phyloP scores from a whole-genome alignment of 1,140 invertebrate genomes.

The Caenorhabditis brenneri region DNA sequence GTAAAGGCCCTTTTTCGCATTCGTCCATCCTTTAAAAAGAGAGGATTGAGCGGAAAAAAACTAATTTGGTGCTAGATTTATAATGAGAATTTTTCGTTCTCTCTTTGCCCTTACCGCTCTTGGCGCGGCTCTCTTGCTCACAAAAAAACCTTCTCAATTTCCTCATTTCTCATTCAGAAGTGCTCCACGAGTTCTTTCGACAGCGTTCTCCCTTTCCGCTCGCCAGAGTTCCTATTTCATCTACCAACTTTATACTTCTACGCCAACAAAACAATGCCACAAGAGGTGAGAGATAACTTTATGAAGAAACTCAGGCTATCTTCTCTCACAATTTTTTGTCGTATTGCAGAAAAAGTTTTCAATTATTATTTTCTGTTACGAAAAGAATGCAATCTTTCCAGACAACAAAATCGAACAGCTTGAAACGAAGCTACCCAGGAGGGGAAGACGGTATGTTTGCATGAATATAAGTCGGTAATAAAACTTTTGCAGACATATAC shows the following conservation, averaged over 20 bases:
- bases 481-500: too few species aligned
- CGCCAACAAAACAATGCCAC: background rate
- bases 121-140: background rate
- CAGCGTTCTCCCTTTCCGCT: background rate
- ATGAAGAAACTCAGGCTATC: background rate
- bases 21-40: background rate
- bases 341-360: too few species aligned
- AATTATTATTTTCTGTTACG: too few species aligned
- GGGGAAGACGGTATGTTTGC: background rate
- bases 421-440: constrained; percentile 14
- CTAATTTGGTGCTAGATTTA: constrained; percentile 37
- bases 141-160: constrained; percentile 25
- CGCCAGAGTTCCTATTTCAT: background rate
- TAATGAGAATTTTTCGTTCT: constrained; percentile 28
- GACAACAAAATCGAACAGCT: background rate
- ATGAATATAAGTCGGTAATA: too few species aligned
- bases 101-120: background rate
- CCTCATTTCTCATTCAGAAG: constrained; percentile 36
- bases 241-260: background rate
- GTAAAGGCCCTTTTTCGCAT: background rate
- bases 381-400: too few species aligned
- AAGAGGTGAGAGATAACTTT: background rate
- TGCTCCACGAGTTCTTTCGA: background rate
- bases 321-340: too few species aligned
- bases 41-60: background rate